These are phyloP conservation scores for Antigone vipio DNA, from an alignment of 2,113 vertebrate species.

Conservation along the genomic window DNA sequence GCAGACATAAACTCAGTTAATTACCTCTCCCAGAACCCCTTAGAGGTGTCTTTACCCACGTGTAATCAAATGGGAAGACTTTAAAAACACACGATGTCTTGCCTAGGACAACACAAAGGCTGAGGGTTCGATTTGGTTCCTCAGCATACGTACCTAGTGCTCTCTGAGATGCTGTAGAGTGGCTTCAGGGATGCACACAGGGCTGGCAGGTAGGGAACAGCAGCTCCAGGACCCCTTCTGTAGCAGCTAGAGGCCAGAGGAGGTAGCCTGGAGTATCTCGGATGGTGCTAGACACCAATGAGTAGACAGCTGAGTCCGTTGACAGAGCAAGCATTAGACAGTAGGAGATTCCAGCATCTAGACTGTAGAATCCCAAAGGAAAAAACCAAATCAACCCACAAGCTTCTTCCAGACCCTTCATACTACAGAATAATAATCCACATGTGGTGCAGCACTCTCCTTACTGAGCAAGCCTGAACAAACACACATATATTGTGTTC, in stretches of 20 bases:
- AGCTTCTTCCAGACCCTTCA: not conserved
- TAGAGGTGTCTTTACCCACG: not conserved
- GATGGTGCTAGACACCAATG: not conserved
- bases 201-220: not conserved
- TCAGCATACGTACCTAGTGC: not conserved
- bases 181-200: not conserved
- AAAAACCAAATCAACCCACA: not conserved
- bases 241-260: not conserved
- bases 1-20: not conserved
- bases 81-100: rapidly evolving
- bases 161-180: not conserved
- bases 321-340: not conserved
- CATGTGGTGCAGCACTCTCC: not conserved
- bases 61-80: not conserved
- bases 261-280: not conserved
- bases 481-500: rapidly evolving
- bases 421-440: not conserved
- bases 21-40: not conserved
- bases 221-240: not conserved
- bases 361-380: not conserved
- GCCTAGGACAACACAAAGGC: not conserved
- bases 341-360: not conserved
- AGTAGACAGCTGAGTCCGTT: not conserved
- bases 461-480: not conserved
- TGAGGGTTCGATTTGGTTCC: not conserved